Conservation (phyloP, 2,113 vertebrate genomes). For the Hippocampus zosterae region DNA sequence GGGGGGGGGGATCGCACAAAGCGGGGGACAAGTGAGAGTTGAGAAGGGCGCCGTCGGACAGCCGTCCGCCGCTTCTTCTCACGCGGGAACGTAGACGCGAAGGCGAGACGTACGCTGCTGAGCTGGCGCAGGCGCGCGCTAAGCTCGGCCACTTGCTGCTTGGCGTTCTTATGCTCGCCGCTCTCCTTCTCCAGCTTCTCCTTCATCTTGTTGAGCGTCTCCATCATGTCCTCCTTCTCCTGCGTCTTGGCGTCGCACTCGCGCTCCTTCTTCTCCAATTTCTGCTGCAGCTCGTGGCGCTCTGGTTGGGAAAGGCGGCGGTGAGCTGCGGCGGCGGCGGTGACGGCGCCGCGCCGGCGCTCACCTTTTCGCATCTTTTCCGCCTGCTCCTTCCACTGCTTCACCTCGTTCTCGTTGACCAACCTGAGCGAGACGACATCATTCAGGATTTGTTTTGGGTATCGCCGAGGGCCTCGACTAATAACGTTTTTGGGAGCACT, state of each 20-base stretch:
- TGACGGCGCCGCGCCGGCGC: not conserved
- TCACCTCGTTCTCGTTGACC: slow-evolving; percentile 99
- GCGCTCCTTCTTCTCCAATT: slow-evolving; percentile 93
- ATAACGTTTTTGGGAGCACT: slow-evolving; percentile 50
- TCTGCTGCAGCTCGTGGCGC: slow-evolving; percentile 93
- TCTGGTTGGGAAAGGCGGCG: slow-evolving; percentile 64
- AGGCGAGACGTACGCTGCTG: slow-evolving; percentile 76
- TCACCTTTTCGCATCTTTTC: slow-evolving; percentile 98
- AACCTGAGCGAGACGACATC: slow-evolving; percentile 73
- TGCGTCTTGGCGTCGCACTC: slow-evolving; percentile 97
- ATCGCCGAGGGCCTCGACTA: too few relatives aligned
- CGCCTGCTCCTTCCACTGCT: slow-evolving; percentile 99
- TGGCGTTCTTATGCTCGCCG: slow-evolving; percentile 88
- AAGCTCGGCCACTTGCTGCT: slow-evolving; percentile 92
- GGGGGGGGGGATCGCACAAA: slow-evolving; percentile 7
- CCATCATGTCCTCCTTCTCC: slow-evolving; percentile 99
- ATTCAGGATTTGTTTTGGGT: slow-evolving; percentile 6
- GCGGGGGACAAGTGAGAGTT: too few relatives aligned
- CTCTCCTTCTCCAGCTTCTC: slow-evolving; percentile 96
- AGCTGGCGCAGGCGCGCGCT: slow-evolving; percentile 83
- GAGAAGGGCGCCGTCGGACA: too few relatives aligned
- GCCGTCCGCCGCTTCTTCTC: too few relatives aligned
- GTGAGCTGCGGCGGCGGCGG: not conserved
- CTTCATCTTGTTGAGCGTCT: slow-evolving; percentile 98
- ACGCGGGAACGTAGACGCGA: too few relatives aligned